Percentiles rank a stretch among this genome's conserved stretches.
Evolutionary conservation across 2,888 invertebrate genomes (phyloP).

Genomic region (Axea sp.): DNA sequence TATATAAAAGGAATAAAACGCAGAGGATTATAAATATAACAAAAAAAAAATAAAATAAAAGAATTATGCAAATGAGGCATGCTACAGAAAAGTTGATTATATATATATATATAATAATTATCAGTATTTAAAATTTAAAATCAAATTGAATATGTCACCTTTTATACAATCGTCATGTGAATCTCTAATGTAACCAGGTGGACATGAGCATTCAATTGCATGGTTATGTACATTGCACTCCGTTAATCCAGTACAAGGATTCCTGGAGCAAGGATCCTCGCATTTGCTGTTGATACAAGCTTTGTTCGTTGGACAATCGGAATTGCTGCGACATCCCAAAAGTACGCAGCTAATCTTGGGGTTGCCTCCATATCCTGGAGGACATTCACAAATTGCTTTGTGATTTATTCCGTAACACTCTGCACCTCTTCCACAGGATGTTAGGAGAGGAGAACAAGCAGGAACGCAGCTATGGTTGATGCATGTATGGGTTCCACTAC

Average conservation of each 20-base stretch:
- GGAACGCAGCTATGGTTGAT: conserved; percentile 90
- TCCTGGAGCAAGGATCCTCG: conserved; percentile 86
- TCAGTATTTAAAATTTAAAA: too few species aligned
- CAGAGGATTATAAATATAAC: too few species aligned
- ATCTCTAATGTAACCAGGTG: conserved; percentile 86
- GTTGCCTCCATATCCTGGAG: conserved; percentile 89
- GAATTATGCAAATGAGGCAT: too few species aligned
- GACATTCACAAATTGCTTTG: conserved; percentile 90
- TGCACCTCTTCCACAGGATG: conserved; percentile 88
- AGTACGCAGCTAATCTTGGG: conserved; percentile 88
- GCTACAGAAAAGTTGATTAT: too few species aligned
- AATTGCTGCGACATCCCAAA: conserved; percentile 89
- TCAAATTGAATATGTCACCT: too few species aligned
- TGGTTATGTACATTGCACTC: conserved; percentile 89
- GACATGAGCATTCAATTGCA: conserved; percentile 89
- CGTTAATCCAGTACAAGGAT: conserved; percentile 86
- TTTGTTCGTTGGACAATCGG: conserved; percentile 89
- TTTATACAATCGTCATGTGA: conserved; percentile 83
- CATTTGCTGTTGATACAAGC: conserved; percentile 91
- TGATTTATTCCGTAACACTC: conserved; percentile 90
- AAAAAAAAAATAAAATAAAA: too few species aligned
- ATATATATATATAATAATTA: too few species aligned
- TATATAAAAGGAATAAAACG: too few species aligned
- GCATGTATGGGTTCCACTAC: conserved; percentile 91
- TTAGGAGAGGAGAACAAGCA: conserved; percentile 84